Conservation (phyloP, 92 coral and sea anemone genomes). For the Pocillopora meandrina region DNA sequence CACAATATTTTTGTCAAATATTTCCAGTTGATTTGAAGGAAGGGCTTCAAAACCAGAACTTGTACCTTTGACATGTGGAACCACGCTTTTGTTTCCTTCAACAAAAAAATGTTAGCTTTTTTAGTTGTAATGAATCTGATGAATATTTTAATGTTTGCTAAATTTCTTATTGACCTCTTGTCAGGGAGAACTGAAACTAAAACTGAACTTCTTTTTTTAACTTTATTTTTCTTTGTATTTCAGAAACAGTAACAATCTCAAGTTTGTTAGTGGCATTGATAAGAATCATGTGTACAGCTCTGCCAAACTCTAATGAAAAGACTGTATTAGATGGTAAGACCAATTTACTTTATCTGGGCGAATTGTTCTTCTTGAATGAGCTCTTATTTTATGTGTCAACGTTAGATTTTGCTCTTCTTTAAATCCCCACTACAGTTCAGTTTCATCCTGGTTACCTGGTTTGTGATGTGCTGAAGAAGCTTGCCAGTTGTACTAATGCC, state of each 20-base stretch:
- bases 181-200: no score
- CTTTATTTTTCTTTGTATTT: background rate
- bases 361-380: background rate
- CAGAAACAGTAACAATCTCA: constrained; percentile 86
- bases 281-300: constrained; percentile 84
- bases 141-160: no score
- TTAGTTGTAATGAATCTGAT: no score
- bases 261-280: constrained; percentile 87
- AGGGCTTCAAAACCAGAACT: no score
- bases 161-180: background rate
- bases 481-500: constrained; percentile 85
- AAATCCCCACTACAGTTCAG: constrained; percentile 24
- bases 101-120: no score
- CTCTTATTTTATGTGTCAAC: background rate
- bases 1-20: no score
- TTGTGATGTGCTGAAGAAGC: constrained; percentile 82
- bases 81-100: no score
- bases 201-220: background rate
- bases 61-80: no score
- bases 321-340: constrained; percentile 66
- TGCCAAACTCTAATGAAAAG: constrained; percentile 58
- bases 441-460: constrained; percentile 89
- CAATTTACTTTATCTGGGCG: background rate
- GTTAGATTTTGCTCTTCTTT: background rate
- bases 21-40: no score